phyloP scores from a whole-genome alignment of 2,888 invertebrate species.

The Sarcophaga subvicina region DNA sequence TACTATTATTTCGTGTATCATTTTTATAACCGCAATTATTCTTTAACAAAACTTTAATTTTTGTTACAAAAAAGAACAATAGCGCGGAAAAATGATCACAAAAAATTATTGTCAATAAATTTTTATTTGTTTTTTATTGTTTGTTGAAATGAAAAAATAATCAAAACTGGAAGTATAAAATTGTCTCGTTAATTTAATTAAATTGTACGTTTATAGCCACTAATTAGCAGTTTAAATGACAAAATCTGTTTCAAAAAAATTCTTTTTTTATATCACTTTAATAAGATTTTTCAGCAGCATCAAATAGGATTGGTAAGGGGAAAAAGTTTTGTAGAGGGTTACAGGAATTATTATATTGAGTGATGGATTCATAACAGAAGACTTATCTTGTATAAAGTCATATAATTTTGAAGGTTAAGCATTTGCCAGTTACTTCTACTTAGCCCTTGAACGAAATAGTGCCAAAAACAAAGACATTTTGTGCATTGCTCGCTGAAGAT shows the following conservation, averaged over 20 bases:
- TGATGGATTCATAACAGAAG: too few species aligned
- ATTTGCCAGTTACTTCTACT: too few species aligned
- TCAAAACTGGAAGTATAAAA: background rate
- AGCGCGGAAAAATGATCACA: background rate
- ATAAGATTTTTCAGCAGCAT: too few species aligned
- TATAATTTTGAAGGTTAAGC: too few species aligned
- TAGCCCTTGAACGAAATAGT: too few species aligned
- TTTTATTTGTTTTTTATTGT: constrained; percentile 1
- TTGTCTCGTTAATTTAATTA: background rate
- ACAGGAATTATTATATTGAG: too few species aligned
- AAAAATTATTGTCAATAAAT: constrained; percentile 34
- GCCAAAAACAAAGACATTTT: too few species aligned
- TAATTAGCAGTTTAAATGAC: constrained; percentile 22
- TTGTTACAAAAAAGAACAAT: background rate
- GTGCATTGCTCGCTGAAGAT: too few species aligned
- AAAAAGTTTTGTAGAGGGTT: too few species aligned
- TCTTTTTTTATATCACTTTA: too few species aligned
- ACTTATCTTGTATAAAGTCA: too few species aligned
- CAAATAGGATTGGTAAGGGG: too few species aligned
- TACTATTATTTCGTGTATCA: background rate
- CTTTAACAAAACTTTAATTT: background rate
- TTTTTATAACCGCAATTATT: background rate
- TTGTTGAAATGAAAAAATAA: constrained; percentile 24
- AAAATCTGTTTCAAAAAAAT: background rate
- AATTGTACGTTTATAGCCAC: constrained; percentile 8